phyloP scores from a whole-genome alignment of 2,797 vertebrate species.

The Gallirallus australis region DNA sequence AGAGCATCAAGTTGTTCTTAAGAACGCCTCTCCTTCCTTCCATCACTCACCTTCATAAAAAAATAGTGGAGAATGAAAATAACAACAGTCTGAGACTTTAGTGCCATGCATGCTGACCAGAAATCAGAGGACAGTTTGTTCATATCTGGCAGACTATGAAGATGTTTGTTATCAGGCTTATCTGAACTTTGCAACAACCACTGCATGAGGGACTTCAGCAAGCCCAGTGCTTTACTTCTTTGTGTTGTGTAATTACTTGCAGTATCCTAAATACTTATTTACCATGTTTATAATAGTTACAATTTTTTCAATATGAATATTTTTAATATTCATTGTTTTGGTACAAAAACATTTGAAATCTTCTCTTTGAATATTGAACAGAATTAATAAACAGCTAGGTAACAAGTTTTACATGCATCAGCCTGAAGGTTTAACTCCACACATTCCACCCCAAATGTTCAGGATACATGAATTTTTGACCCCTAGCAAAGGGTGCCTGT shows the following conservation, averaged over 20 bases:
- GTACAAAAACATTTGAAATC: neutral
- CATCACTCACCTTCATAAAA: neutral
- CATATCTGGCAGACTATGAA: neutral
- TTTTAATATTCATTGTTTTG: neutral
- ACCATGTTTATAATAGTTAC: neutral
- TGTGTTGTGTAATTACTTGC: neutral
- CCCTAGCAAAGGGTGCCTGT: neutral
- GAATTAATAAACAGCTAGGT: conserved; percentile 4
- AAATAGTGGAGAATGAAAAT: neutral
- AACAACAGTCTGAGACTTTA: neutral
- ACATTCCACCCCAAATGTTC: neutral
- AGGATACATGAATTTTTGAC: neutral
- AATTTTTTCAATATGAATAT: neutral
- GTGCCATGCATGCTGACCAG: neutral
- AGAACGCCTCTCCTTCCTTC: neutral
- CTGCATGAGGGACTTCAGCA: neutral
- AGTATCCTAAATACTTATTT: conserved; percentile 15
- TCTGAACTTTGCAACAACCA: neutral
- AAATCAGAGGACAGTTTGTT: conserved; percentile 18
- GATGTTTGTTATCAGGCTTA: neutral
- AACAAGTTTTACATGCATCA: neutral
- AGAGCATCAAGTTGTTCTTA: neutral
- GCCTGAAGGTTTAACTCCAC: neutral
- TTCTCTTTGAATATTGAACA: neutral
- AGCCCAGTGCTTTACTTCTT: neutral